Percentiles rank a stretch among this genome's conserved stretches.
phyloP scores from a whole-genome alignment of 53 echinoderm and acorn worm genomes.

The Echinometra lucunter region DNA sequence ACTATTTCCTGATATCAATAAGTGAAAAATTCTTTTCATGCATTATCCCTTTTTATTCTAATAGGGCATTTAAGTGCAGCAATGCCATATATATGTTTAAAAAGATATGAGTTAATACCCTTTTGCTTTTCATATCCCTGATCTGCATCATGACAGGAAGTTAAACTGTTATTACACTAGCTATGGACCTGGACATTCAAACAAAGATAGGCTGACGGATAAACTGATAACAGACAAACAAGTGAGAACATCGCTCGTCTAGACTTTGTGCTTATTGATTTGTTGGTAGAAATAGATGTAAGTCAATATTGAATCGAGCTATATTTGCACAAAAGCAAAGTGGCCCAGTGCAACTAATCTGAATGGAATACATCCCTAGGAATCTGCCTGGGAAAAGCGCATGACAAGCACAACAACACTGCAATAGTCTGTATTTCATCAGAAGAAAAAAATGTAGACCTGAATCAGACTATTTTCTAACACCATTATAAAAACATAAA shows the following conservation, averaged over 20 bases:
- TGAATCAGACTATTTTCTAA: background rate
- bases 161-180: background rate
- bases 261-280: conserved; percentile 8
- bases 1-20: too few species aligned
- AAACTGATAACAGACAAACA: background rate
- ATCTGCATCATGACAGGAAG: background rate
- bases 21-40: too few species aligned
- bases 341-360: background rate
- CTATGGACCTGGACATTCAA: background rate
- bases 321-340: background rate
- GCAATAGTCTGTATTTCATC: background rate
- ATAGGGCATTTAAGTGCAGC: too few species aligned
- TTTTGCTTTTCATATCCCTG: background rate
- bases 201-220: background rate
- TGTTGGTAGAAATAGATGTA: background rate
- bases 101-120: background rate
- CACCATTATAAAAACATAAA: background rate
- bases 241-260: background rate
- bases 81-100: too few species aligned
- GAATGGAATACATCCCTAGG: background rate
- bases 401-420: too few species aligned
- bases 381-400: background rate
- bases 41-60: too few species aligned
- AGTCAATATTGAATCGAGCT: background rate
- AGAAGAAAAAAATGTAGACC: background rate